Base-by-base conservation (phyloP, 2,113 vertebrate species). In the Todiramphus saurophagus region DNA sequence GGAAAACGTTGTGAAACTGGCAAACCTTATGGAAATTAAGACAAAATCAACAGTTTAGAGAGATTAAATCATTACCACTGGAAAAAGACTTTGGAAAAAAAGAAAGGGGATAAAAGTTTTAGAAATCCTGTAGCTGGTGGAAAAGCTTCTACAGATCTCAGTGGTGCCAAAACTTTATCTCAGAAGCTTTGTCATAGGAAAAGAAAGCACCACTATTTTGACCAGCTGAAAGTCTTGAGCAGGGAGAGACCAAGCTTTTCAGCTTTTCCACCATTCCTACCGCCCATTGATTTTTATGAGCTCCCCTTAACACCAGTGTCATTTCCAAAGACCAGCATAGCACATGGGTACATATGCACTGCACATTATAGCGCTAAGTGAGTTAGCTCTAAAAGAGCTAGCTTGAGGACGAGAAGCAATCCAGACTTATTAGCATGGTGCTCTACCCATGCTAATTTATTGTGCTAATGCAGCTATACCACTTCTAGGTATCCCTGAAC, bases 361-460 rank as follows among this genome's bases (percentile, higher is more conserved):
- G 63, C 43, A 44, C 3, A 0, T 66, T 85, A 67, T 5, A 70
- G 44, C 6, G 19, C 46, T 87, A 43, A 91, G 62, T 46, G 53
- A 87, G 70, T 21, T 73, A 83, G 44, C 39, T 88, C 55, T 70
- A 80, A 96, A 94, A 94, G 82, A 94, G 56, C 85, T 95, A 95
- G 53, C 90, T 95, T 58, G 90, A 91, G 93, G 91, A 96, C 0
- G 35, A 96, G 82, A 90, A 87, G 55, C 70, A 95, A 91, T 90
- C 77, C 87, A 88, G 56, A 25, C 56, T 90, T 85, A 80, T 73
- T 86, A 93, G 63, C 81, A 87, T 82, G 74, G 43, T 89, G 77
- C 50, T 95, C 90, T 91, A 59, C 53, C 63, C 90, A 58, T 94
- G 82, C 18, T 95, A 94, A 92, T 96, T 85, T 69, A 91, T 77